phyloP scores from a whole-genome alignment of 2,113 vertebrate species.

The Nestor notabilis region DNA sequence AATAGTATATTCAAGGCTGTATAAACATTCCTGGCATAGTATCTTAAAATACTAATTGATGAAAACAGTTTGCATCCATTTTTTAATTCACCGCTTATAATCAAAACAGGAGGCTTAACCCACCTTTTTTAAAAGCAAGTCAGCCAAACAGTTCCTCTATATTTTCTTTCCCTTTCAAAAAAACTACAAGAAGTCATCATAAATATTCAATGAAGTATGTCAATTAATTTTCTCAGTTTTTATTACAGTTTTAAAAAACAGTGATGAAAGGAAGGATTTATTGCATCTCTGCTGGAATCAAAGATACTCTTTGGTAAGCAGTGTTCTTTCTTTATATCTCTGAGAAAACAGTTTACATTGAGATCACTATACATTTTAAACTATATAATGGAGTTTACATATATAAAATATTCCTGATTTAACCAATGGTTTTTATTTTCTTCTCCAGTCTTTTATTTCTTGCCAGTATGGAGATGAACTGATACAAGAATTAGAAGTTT shows the following conservation, averaged over 20 bases:
- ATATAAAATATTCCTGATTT: neutral
- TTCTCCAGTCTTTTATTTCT: neutral
- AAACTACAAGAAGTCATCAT: neutral
- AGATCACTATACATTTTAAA: neutral
- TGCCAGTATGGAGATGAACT: neutral
- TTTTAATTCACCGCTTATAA: neutral
- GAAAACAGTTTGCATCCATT: neutral
- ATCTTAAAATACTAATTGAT: neutral
- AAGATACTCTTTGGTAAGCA: neutral
- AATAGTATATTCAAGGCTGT: neutral
- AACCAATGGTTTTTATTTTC: neutral
- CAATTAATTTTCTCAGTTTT: neutral
- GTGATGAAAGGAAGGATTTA: neutral
- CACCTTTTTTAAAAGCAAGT: neutral
- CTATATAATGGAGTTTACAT: neutral
- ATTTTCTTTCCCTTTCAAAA: neutral
- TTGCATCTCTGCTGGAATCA: neutral
- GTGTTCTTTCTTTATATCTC: neutral
- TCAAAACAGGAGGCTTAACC: neutral
- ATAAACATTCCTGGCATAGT: neutral
- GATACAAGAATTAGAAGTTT: neutral
- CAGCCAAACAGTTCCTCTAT: neutral
- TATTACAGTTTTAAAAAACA: neutral
- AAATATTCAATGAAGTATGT: neutral
- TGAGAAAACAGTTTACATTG: neutral